Evolutionary conservation across 2,797 vertebrate genomes (phyloP), one percentile per base, ranked within the genome.

Genomic region (Helicolenus hilgendorfi): DNA sequence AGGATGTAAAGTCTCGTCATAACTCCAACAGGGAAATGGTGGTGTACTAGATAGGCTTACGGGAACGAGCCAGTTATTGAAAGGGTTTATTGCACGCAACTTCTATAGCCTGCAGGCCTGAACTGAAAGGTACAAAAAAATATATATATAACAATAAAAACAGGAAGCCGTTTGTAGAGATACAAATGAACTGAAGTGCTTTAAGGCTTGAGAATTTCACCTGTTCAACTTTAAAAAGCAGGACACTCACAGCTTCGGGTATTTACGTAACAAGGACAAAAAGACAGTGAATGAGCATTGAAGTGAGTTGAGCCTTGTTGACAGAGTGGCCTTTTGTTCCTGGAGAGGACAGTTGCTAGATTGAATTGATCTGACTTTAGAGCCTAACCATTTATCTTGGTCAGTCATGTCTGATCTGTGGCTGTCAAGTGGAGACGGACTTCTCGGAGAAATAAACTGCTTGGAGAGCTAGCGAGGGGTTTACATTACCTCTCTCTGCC

Each of bases 321-420:
- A 96, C 94, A 95, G 92, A 49, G 24, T 92, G 94, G 89, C 92
- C 91, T 95, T 94, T 95, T 94, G 90, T 94, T 96, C 89, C 84
- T 90, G 85, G 38, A 4, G 84, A 96, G 84, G 94, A 95, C 94
- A 94, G 91, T 90, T 78, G 77, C 85, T 90, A 72, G 92, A 95
- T 94, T 94, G 94, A 97, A 97, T 95, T 95, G 94, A 95, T 96
- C 91, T 97, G 94, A 94, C 87, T 88, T 83, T 72, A 70, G 73
- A 94, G 92, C 91, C 91, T 60, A 79, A 82, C 79, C 96, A 83
- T 94, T 72, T 94, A 96, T 92, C 79, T 89, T 91, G 81, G 24
- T 96, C 94, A 96, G 87, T 97, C 95, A 93, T 88, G 89, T 97
- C 97, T 96, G 95, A 94, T 92, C 91, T 94, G 88, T 81, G 87